Evolutionary conservation across 2,797 vertebrate species (phyloP), one percentile per base, ranked within the genome.

Genomic region (Sebastes glaucus): DNA sequence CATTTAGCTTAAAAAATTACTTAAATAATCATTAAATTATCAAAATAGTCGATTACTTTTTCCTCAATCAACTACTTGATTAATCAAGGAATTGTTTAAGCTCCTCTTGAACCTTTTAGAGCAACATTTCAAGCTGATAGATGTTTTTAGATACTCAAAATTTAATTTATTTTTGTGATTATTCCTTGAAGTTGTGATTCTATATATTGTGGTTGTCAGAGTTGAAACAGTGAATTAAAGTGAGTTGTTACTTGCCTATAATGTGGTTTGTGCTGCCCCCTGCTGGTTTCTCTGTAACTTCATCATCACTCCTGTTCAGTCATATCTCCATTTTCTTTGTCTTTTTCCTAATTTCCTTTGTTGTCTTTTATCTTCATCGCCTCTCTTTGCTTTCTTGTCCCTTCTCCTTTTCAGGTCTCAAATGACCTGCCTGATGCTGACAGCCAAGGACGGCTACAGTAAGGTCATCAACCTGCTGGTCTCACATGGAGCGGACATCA

Each of bases 401-500:
- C 66, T 57, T n/a, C 28, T 46, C 35, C 14, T 69, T 57, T n/a
- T 27, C 78, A 99, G 98, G 80, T 96, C 87, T 81, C 89, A 89
- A 13, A 97, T 97, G 95, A 97, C 97, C 18, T 96, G 97, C 2
- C 71, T 99, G 87, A 99, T 99, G 97, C 93, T 97, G 67, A 97
- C 97, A 53, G 96, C 98, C 52, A 95, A 93, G 67, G 93, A 95
- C 2, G 96, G 97, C 20, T 93, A 93, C 89, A 77, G 93, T 83
- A 97, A 94, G 16, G 94, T 99, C 55, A 95, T 97, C 87, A 96
- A 96, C 93, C 90, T 98, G 74, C 96, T 99, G 90, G 95, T 95
- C 6, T 96, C 96, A 78, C 92, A 95, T 22, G 97, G 97, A 71
- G 97, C 98, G n/a, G 89, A 96, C 52, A 72, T 99, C 89, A 96